Evolutionary conservation across 92 coral and sea anemone species (phyloP), one percentile per base, ranked within the genome.

Genomic region (Zoanthus sociatus): DNA sequence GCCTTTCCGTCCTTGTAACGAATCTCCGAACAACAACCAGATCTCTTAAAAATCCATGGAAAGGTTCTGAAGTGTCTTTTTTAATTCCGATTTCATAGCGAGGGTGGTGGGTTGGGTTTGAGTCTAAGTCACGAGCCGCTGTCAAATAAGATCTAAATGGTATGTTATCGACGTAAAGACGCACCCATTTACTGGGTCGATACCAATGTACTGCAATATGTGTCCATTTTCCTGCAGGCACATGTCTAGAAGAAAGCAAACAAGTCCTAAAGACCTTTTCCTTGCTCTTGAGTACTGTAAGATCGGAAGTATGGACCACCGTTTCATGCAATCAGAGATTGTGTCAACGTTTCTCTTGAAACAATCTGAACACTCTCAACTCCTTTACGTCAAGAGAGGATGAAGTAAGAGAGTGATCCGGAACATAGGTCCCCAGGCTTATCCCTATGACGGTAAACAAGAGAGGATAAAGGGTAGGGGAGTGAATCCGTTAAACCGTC

Each of bases 1-100:
- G 46, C 54, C 3, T 20, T 14, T 87, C 90, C 18, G 26, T 46
- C 73, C 3, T 3, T 16, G 21, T 32, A 44, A 87, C 54, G 18
- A 32, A 54, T 72, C 75, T 70, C 70, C 84, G 79, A 71, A 54
- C 70, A 75, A 87, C 90, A 82, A 78, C 84, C 9, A 87, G 74
- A 45, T 87, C 73, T 53, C 90, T 87, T n/a, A 87, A 20, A 55
- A 47, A 87, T 18, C 90, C 90, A 53, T 79, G 84, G 68, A 79
- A 87, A n/a, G 58, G 76, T 10, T 87, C 75, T 32, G 56, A 30
- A 3, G 79, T 71, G 84, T 87, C 90, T 20, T 79, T 79, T 67
- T 79, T 87, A 26, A 61, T 37, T 26, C 90, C 90, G 4, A 87
- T 55, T 71, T 87, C 86, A 48, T 79, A 87, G 81, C 73, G 82